Percentiles rank a stretch among this genome's conserved stretches.
phyloP scores from a whole-genome alignment of 2,888 invertebrate genomes.

The Pilophorus perplexus region DNA sequence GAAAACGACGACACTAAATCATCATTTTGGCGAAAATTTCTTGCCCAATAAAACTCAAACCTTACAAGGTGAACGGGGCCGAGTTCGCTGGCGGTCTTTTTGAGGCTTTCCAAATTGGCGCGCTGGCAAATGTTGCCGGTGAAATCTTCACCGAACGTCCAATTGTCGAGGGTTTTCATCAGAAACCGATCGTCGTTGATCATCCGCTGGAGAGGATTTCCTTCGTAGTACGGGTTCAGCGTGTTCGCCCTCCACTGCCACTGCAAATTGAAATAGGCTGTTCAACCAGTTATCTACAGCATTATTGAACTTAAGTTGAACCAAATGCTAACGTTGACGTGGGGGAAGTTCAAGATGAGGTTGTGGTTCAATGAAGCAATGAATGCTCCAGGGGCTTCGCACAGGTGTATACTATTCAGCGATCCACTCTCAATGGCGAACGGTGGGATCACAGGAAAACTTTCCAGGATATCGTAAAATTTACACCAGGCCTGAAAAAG shows the following conservation, averaged over 20 bases:
- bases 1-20: too few species aligned
- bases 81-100: constrained; percentile 55
- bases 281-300: constrained; percentile 20
- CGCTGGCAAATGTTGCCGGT: constrained; percentile 79
- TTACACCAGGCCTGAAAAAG: constrained; percentile 81
- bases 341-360: constrained; percentile 58
- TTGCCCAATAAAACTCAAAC: not conserved
- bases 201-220: constrained; percentile 66
- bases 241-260: constrained; percentile 87
- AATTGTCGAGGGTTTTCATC: constrained; percentile 69
- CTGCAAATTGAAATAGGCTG: constrained; percentile 51
- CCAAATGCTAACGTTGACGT: constrained; percentile 45
- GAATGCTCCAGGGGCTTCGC: constrained; percentile 97
- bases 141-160: constrained; percentile 82
- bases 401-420: constrained; percentile 78
- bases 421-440: constrained; percentile 53
- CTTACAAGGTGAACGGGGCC: constrained; percentile 55
- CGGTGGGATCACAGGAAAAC: constrained; percentile 61
- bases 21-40: too few species aligned
- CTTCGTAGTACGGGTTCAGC: constrained; percentile 89
- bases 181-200: constrained; percentile 86
- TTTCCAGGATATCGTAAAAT: constrained; percentile 74
- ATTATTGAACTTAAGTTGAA: constrained; percentile 22
- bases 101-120: constrained; percentile 65
- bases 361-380: constrained; percentile 87